Evolutionary conservation across 2,888 invertebrate species (phyloP), one percentile per base, ranked within the genome.

Genomic region (Cloeon dipterum): DNA sequence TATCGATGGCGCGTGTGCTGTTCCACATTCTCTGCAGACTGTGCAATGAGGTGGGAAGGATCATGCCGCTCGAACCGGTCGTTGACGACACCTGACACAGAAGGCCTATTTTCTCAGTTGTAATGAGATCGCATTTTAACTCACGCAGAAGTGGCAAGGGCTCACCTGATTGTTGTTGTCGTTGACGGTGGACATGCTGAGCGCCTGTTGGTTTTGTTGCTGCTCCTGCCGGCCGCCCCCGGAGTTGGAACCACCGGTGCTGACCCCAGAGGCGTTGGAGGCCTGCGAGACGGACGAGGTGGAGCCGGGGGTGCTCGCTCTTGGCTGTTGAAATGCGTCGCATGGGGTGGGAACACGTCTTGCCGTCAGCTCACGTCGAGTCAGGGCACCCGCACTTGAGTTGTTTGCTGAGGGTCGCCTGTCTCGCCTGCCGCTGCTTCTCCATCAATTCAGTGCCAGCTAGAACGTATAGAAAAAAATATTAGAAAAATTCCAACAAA

Each of bases 381-480:
- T 78, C 78, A 1, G 78, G 76, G 52, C 81, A 81, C 18, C 78
- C 75, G 46, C 81, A 81, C 52, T 79, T 78, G 20, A 79, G 56
- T 47, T 78, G 77, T 47, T 76, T 71, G 5, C 73, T 76, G 34
- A 78, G 53, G 1, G 79, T 75, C 4, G 78, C 75, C 45, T 81
- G 75, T 33, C 82, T 63, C 1, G 82, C 82, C 13, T 75, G 64
- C 32, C 82, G 61, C 56, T 91, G 91, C 51, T 88, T 82, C 55
- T 91, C 89, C 76, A 93, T 79, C 52, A 93, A 64, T 58, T 91
- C 91, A 38, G 81, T 76, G 20, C 93, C 91, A 44, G n/a, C n/a
- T n/a, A n/a, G n/a, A n/a, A n/a, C n/a, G n/a, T n/a, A n/a, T n/a
- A n/a, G n/a, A n/a, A n/a, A n/a, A n/a, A n/a, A n/a, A n/a, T n/a